phyloP scores from a whole-genome alignment of 2,113 vertebrate genomes.

The Xenus cinereus region DNA sequence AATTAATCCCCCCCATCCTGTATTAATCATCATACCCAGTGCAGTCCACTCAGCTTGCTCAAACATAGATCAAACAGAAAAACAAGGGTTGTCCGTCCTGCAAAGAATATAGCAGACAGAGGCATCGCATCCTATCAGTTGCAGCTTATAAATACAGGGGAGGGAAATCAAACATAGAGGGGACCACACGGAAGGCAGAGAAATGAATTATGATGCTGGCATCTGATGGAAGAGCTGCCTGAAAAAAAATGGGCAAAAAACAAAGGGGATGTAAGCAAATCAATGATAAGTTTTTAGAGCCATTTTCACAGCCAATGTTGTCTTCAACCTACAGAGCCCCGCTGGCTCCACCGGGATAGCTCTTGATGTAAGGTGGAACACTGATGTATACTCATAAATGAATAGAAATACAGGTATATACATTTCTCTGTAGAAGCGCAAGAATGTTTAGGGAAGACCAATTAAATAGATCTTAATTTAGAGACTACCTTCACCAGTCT shows the following conservation, averaged over 20 bases:
- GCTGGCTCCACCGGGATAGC: background rate
- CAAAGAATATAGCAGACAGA: background rate
- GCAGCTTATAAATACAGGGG: background rate
- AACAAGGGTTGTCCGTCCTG: background rate
- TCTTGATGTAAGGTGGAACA: background rate
- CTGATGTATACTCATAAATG: background rate
- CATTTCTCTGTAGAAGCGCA: background rate
- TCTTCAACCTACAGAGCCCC: background rate
- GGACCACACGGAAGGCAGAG: background rate
- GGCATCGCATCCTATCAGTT: background rate
- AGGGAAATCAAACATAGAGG: background rate
- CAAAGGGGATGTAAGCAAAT: background rate
- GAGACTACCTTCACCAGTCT: background rate
- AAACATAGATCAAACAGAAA: background rate
- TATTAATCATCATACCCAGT: background rate
- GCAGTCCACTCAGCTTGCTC: background rate
- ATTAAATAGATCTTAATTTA: constrained; percentile 34
- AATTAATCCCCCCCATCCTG: background rate
- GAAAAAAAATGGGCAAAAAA: background rate
- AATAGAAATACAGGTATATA: background rate
- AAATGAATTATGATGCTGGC: background rate
- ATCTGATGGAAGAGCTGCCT: background rate
- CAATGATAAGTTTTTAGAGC: background rate
- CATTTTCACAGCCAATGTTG: background rate
- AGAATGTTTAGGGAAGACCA: background rate